A percentile compares a stretch with the other conserved stretches of the same genome.
Conservation (phyloP, 1,140 invertebrate genomes). For the Drosophila orosa region DNA sequence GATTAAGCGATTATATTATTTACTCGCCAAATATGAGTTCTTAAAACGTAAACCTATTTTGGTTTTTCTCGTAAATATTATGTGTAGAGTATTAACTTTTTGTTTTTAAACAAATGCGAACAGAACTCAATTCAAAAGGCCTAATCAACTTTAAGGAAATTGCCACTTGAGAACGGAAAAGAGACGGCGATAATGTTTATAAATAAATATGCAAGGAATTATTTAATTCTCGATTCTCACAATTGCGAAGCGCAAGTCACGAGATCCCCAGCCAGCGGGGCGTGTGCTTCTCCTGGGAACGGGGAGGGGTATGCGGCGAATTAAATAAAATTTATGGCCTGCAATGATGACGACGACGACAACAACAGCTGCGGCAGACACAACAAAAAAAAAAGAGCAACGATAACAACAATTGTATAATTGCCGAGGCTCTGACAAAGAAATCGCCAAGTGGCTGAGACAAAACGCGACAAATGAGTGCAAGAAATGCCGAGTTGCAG, state of each 20-base stretch:
- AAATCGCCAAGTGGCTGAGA: constrained; percentile 67
- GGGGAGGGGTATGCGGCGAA: constrained; percentile 40
- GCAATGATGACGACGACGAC: constrained; percentile 45
- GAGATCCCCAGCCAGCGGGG: constrained; percentile 69
- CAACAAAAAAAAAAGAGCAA: constrained; percentile 29
- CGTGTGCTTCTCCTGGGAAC: constrained; percentile 52
- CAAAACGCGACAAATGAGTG: constrained; percentile 76
- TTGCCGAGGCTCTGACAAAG: constrained; percentile 73
- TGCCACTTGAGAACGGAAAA: constrained; percentile 47
- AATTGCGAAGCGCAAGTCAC: constrained; percentile 75
- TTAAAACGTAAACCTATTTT: not conserved
- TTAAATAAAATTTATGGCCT: constrained; percentile 74
- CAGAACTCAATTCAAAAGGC: constrained; percentile 32
- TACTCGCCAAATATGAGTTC: not conserved
- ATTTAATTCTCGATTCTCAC: constrained; percentile 81
- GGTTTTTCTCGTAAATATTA: not conserved
- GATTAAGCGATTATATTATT: not conserved
- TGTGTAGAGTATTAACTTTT: constrained; percentile 6
- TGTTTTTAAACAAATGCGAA: constrained; percentile 24
- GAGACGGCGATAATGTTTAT: constrained; percentile 49
- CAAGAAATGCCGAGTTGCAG: constrained; percentile 61
- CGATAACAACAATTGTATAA: constrained; percentile 72
- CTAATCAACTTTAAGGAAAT: constrained; percentile 74
- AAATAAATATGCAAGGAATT: constrained; percentile 82
- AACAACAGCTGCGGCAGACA: constrained; percentile 29